These are phyloP conservation scores for Sebastes iracundus DNA, from an alignment of 2,797 vertebrate genomes.

Conservation along the genomic window DNA sequence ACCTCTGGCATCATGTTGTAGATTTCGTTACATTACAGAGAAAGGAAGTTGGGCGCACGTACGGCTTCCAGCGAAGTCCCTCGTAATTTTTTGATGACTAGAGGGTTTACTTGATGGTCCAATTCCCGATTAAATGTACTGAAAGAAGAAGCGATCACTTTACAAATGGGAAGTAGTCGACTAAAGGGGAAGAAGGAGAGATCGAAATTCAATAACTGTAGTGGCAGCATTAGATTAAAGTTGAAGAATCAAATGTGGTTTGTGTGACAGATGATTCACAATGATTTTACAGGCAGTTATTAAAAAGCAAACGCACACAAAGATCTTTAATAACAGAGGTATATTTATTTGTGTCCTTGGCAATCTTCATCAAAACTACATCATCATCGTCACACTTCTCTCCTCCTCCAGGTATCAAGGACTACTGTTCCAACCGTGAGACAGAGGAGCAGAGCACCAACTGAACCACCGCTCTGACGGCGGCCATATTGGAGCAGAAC, in stretches of 20 bases:
- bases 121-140: conserved; percentile 41
- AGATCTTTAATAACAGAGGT: not conserved
- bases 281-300: not conserved
- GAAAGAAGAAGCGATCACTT: conserved; percentile 63
- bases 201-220: conserved; percentile 8
- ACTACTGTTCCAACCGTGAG: conserved; percentile 73
- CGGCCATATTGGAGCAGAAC: not conserved
- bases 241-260: not conserved
- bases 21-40: not conserved
- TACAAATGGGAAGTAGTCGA: conserved; percentile 53
- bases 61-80: conserved; percentile 27
- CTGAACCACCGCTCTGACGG: conserved; percentile 22
- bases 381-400: not conserved
- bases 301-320: not conserved
- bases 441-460: conserved; percentile 45
- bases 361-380: not conserved
- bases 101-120: not conserved
- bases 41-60: not conserved
- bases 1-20: not conserved
- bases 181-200: conserved; percentile 34
- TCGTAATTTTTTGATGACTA: conserved; percentile 53
- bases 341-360: not conserved
- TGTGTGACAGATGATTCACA: not conserved
- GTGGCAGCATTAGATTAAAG: not conserved
- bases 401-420: conserved; percentile 70